Conservation (phyloP, 1,140 invertebrate species). For the Drosophila watanabei region DNA sequence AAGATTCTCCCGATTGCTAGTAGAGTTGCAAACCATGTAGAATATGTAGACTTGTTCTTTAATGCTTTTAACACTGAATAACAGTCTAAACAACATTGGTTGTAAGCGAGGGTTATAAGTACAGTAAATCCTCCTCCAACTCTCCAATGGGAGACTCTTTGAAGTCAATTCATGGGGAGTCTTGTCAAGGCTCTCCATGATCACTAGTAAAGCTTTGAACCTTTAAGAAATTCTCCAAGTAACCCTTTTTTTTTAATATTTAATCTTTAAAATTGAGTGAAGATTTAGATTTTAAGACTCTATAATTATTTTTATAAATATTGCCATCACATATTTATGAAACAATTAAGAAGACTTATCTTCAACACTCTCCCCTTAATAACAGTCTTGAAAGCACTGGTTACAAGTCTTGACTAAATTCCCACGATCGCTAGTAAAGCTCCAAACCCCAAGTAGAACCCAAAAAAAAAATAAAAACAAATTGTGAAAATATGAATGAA, state of each 20-base stretch:
- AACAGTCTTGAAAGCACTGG: background rate
- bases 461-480: background rate
- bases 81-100: background rate
- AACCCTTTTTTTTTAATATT: too few species aligned
- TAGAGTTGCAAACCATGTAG: too few species aligned
- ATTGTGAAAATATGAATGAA: conserved; percentile 7
- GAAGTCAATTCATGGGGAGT: background rate
- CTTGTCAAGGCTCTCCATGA: background rate
- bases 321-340: too few species aligned
- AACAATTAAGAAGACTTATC: background rate
- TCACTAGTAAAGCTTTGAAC: background rate
- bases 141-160: background rate
- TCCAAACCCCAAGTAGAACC: background rate
- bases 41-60: background rate
- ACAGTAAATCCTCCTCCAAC: too few species aligned
- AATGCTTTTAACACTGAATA: background rate
- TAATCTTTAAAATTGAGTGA: background rate
- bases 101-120: background rate
- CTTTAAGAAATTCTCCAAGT: too few species aligned
- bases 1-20: too few species aligned
- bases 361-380: background rate
- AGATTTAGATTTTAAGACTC: too few species aligned
- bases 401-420: background rate
- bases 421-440: conserved; percentile 1
- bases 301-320: too few species aligned